Conservation (phyloP, 2,797 vertebrate species). For the Spinus olivaceus region DNA sequence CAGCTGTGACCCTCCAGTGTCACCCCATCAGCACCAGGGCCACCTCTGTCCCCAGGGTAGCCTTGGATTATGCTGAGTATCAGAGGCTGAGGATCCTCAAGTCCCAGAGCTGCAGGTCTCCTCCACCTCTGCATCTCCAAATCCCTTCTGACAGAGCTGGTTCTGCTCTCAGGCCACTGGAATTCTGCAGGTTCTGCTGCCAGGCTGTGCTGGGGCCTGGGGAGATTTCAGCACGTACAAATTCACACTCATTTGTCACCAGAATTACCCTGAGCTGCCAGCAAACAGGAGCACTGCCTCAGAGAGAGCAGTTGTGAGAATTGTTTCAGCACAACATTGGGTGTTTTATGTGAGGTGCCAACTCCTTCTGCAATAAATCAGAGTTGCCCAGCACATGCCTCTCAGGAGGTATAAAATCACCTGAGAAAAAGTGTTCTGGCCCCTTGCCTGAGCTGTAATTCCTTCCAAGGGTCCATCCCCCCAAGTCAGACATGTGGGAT, state of each 20-base stretch:
- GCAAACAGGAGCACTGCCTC: neutral
- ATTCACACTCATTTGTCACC: neutral
- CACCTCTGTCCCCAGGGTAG: neutral
- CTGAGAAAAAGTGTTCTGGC: neutral
- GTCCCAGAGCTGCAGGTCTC: neutral
- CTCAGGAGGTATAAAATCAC: neutral
- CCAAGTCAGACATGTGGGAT: accelerated
- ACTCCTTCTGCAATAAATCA: neutral
- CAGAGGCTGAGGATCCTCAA: neutral
- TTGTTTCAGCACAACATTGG: neutral
- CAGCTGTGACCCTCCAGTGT: neutral
- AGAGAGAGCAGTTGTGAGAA: neutral
- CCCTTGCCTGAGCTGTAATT: neutral
- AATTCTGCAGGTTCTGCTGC: neutral
- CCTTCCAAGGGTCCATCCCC: neutral
- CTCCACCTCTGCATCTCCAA: neutral
- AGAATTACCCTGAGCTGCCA: neutral
- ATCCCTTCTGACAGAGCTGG: accelerated
- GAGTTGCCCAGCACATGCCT: neutral
- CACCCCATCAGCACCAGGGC: neutral
- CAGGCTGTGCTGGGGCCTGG: neutral
- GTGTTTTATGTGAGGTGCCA: neutral
- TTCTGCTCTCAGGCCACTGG: neutral
- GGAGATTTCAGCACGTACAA: neutral
- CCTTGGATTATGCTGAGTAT: accelerated